phyloP scores from a whole-genome alignment of 2,113 vertebrate genomes.

The Benitochromis conjunctus region DNA sequence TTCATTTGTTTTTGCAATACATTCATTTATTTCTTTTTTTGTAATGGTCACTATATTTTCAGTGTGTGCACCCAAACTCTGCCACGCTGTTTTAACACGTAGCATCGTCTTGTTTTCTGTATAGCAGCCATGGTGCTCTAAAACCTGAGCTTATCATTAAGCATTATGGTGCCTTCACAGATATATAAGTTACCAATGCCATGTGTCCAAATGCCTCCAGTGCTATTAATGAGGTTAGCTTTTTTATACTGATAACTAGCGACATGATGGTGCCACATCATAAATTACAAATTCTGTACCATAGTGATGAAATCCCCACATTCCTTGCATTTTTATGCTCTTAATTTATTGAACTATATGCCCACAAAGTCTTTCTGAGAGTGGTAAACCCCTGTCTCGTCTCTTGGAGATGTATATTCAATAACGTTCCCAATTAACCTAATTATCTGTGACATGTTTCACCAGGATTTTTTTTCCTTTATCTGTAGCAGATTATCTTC shows the following conservation, averaged over 20 bases:
- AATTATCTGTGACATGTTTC: background rate
- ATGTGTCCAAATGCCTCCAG: background rate
- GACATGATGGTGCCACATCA: background rate
- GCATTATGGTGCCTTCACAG: background rate
- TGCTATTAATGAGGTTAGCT: background rate
- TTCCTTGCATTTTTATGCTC: background rate
- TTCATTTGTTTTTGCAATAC: background rate
- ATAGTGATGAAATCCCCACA: background rate
- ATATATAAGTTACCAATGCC: background rate
- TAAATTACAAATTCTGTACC: background rate
- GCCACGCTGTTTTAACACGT: background rate
- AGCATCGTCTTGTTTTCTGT: background rate
- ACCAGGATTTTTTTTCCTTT: background rate
- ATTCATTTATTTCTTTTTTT: background rate
- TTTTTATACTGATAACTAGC: background rate
- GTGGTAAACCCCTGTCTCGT: background rate
- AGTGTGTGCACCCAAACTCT: background rate
- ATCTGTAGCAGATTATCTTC: background rate
- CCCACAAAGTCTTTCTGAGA: background rate
- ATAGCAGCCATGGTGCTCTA: background rate
- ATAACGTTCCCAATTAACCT: background rate
- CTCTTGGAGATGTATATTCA: background rate
- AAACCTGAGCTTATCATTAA: background rate
- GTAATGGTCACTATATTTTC: background rate
- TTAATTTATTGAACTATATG: background rate